Conservation (phyloP, 2,797 vertebrate genomes). For the Ataeniobius toweri region DNA sequence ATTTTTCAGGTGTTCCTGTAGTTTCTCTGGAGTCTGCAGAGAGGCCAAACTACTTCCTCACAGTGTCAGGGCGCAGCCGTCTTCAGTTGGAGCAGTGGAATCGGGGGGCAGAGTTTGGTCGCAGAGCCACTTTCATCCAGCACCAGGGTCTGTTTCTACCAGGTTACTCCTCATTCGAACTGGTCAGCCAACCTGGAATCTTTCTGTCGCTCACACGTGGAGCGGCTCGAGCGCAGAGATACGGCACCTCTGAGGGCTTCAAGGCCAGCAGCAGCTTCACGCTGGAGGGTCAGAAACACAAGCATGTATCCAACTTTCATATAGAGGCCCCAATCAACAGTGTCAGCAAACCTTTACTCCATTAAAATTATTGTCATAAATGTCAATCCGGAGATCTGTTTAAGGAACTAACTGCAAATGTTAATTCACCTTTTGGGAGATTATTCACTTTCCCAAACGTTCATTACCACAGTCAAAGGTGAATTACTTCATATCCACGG, state of each 20-base stretch:
- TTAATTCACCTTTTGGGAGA: too few relatives aligned
- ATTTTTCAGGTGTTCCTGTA: slow-evolving; percentile 82
- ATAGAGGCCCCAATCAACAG: not conserved
- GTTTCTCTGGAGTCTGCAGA: slow-evolving; percentile 95
- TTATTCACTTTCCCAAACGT: too few relatives aligned
- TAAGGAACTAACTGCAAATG: too few relatives aligned
- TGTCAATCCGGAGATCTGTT: too few relatives aligned
- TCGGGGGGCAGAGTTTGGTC: slow-evolving; percentile 82
- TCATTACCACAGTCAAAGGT: too few relatives aligned
- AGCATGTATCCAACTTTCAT: not conserved
- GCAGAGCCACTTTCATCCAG: slow-evolving; percentile 90
- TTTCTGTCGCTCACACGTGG: slow-evolving; percentile 87
- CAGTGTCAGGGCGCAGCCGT: slow-evolving; percentile 76
- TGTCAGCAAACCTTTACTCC: not conserved
- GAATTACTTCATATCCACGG: too few relatives aligned
- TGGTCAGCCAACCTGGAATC: slow-evolving; percentile 88
- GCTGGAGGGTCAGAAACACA: slow-evolving; percentile 86
- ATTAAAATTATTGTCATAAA: too few relatives aligned
- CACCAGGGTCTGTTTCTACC: slow-evolving; percentile 93
- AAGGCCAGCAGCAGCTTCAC: slow-evolving; percentile 91
- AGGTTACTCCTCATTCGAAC: slow-evolving; percentile 89
- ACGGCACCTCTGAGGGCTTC: slow-evolving; percentile 88
- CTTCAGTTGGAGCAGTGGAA: slow-evolving; percentile 88
- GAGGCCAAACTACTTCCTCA: slow-evolving; percentile 95
- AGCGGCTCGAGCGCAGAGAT: slow-evolving; percentile 84